Evolutionary conservation across 2,888 invertebrate genomes (phyloP).

Genomic region (Nezara viridula): DNA sequence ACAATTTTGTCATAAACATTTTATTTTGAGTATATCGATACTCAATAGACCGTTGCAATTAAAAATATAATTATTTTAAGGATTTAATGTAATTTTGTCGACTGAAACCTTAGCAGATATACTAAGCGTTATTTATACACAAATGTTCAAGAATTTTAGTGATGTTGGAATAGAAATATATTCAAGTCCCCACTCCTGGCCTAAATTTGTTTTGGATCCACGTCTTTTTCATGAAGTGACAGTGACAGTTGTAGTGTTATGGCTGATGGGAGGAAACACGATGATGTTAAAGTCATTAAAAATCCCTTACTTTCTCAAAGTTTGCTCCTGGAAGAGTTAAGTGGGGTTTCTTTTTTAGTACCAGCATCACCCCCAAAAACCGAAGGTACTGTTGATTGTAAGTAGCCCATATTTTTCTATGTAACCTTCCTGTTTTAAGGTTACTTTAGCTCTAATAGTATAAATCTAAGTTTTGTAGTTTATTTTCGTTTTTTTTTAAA

Average conservation of each 20-base stretch:
- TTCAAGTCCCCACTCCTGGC: constrained; percentile 47
- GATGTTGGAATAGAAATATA: constrained; percentile 10
- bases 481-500: neutral
- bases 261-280: constrained; percentile 58
- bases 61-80: neutral
- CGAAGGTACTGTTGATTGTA: neutral
- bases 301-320: constrained; percentile 55
- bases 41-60: neutral
- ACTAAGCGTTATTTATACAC: neutral
- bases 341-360: constrained; percentile 48
- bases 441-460: neutral
- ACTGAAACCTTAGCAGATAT: neutral
- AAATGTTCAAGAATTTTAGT: neutral
- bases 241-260: constrained; percentile 52
- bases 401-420: constrained; percentile 16
- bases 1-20: too few species aligned
- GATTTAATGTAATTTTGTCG: neutral
- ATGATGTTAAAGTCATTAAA: constrained; percentile 56
- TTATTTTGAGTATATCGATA: too few species aligned
- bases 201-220: constrained; percentile 49
- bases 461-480: neutral
- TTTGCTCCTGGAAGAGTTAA: constrained; percentile 52
- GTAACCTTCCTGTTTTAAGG: constrained; percentile 53
- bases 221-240: constrained; percentile 46
- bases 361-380: constrained; percentile 30